Evolutionary conservation across 1,140 invertebrate genomes (phyloP), one percentile per base, ranked within the genome.

Genomic region (Atta colombica): DNA sequence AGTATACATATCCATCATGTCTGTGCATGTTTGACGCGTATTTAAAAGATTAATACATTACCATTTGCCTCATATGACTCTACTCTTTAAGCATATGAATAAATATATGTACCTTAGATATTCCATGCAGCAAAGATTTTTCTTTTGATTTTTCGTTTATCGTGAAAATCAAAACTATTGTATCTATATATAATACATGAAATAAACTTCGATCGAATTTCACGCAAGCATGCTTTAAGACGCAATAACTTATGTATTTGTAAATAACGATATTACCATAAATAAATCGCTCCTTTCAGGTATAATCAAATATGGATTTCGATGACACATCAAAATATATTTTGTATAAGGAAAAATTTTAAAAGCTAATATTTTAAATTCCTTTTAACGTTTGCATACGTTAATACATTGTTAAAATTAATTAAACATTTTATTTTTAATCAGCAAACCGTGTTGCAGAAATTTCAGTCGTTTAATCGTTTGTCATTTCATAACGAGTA

Each of bases 1-100:
- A 58, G 51, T 60, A 49, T 77, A 39, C 35, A 53, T 58, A 55
- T 51, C 31, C 81, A 51, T 35, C 68, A 28, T 28, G n/a, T 81
- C 66, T 10, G 28, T 51, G 55, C 39, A 49, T 75, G 14, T 51
- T 74, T 75, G 39, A 63, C 69, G 53, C 55, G 28, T 58, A 66
- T 77, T 81, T 71, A 49, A 89, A 89, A 89, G 68, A 89, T 86
- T 89, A 89, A 89, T 86, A 69, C 28, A 25, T 65, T 58, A 31
- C 18, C 31, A 51, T 63, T 49, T 58, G 28, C 35, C 68, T 60
- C 53, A 18, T 7, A 55, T 75, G 25, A 12, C 39, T 45, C 25
- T 14, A 21, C 45, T 35, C 55, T 82, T 68, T 69, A 69, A 55
- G 1, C 35, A 45, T 35, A 16, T 49, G 7, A 1, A 39, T 81